Base-by-base conservation (phyloP, 2,113 vertebrate species). In the Macrotus californicus region DNA sequence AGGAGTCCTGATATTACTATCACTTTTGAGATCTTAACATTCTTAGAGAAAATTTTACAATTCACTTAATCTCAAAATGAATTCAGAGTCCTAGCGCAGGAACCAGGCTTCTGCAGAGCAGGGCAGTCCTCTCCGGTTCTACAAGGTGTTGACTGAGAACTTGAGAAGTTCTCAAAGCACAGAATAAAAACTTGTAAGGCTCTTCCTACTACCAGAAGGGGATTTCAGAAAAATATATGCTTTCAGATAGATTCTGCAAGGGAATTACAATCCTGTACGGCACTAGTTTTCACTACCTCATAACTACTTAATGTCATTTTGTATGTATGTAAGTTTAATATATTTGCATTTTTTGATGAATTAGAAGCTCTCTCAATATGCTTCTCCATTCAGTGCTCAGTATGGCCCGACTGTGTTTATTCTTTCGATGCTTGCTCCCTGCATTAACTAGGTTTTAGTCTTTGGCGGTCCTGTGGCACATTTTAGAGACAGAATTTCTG, bases 141-240 rank as follows among this genome's bases (percentile, higher is more conserved):
- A 46, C n/a, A 73, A 95, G 24, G 46, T 94, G 43, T 66, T 96
- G 69, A 94, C 87, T 97, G 97, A 95, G 79, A 96, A 90, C 85
- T 97, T 96, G 87, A 94, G 94, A 95, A 86, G 77, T 64, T 94
- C 41, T 96, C 72, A 97, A 97, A 94, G 92, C 61, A 83, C 73
- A 85, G 31, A 95, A 93, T 96, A 83, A 96, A 94, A 87, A 81
- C 31, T 43, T 93, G 84, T 85, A 83, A 85, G 81, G 10, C 87
- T 96, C 87, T 96, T 96, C 14, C 11, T 87, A 54, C 91, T 93
- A 72, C 56, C 89, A 56, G 91, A 95, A 88, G 59, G 84, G 92
- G 7, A 54, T 91, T 59, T 79, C 56, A 79, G 41, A 66, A 36
- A 89, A 89, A 66, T 79, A 31, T 1, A 31, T 43, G 15, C 18